Evolutionary conservation across 2,888 invertebrate genomes (phyloP).

Genomic region (Diogma glabrata): DNA sequence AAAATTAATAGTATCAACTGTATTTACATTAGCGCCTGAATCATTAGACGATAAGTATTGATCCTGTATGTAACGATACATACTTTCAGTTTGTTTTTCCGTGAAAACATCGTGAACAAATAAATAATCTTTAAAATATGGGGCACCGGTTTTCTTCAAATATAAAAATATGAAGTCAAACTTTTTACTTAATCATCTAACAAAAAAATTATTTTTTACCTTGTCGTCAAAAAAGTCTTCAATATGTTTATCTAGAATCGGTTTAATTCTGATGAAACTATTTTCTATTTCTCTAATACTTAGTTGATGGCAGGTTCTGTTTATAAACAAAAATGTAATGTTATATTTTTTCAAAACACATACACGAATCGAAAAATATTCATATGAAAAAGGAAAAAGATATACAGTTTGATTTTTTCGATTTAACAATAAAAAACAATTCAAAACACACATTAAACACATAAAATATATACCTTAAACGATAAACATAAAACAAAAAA

Average conservation of each 20-base stretch:
- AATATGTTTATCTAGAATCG: slow-evolving; percentile 1
- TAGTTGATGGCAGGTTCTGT: slow-evolving; percentile 2
- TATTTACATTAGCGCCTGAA: background rate
- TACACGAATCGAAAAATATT: too few species aligned
- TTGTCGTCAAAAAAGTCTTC: background rate
- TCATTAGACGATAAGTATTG: background rate
- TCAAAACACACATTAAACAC: too few species aligned
- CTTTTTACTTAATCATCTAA: too few species aligned
- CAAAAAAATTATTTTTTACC: background rate
- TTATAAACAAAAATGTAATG: too few species aligned
- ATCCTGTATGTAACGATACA: slow-evolving; percentile 3
- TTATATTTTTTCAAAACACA: too few species aligned
- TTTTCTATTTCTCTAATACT: background rate
- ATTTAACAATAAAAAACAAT: too few species aligned
- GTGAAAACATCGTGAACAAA: background rate
- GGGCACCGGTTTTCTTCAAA: too few species aligned
- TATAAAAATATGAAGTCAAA: too few species aligned
- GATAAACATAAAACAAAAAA: too few species aligned
- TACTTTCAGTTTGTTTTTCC: background rate
- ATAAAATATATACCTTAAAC: too few species aligned
- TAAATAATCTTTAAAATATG: background rate
- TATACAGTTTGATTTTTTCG: too few species aligned
- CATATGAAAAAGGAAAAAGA: too few species aligned
- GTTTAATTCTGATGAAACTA: background rate
- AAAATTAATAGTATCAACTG: background rate